Evolutionary conservation across 2,113 vertebrate genomes (phyloP).

Genomic region (Hemichromis elongatus): DNA sequence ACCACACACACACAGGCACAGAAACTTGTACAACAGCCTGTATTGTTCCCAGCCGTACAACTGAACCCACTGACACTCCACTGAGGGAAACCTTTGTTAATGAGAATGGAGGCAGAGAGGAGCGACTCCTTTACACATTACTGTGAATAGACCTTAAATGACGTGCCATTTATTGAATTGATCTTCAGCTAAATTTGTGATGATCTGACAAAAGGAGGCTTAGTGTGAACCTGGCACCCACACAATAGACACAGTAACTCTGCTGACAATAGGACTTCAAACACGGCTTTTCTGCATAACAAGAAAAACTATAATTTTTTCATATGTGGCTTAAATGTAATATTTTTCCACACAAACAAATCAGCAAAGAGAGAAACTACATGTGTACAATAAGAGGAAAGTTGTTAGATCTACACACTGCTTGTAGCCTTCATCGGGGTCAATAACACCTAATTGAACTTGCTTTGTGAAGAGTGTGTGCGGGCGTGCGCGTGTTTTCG

Average conservation of each 20-base stretch:
- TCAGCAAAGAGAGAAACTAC: not conserved
- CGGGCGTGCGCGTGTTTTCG: accelerated
- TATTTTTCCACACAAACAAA: not conserved
- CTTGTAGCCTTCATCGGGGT: not conserved
- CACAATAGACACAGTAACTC: not conserved
- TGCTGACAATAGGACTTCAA: not conserved
- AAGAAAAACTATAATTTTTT: not conserved
- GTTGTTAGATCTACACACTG: not conserved
- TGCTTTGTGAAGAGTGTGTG: accelerated
- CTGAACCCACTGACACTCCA: conserved; percentile 5
- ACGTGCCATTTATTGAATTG: not conserved
- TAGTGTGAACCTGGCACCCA: not conserved
- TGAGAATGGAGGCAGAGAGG: not conserved
- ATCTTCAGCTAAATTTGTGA: not conserved
- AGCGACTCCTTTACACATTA: not conserved
- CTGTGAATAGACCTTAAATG: not conserved
- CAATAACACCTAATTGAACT: not conserved
- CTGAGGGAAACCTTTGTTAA: not conserved
- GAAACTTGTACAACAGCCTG: not conserved
- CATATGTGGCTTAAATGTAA: not conserved
- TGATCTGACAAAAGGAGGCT: not conserved
- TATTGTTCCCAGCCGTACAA: not conserved
- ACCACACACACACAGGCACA: not conserved
- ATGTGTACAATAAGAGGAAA: not conserved
- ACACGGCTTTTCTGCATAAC: not conserved